Evolutionary conservation across 2,797 vertebrate genomes (phyloP), one percentile per base, ranked within the genome.

Genomic region (Clarias laeviceps): DNA sequence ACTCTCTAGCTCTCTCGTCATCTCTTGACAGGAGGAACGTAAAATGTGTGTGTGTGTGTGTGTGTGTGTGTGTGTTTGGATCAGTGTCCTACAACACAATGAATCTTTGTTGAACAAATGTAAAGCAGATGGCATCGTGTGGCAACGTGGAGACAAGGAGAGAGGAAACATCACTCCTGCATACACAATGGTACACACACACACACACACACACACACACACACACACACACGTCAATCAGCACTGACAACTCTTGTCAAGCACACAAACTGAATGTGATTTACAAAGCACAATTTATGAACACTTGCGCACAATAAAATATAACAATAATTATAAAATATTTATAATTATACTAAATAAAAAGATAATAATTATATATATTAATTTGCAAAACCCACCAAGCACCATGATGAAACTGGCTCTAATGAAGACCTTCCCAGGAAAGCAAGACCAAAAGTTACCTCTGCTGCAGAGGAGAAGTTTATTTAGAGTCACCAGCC

Each of bases 81-180:
- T 95, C 94, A 93, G 93, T 95, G 94, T 95, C 94, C 94, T 91
- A 91, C 91, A 93, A 93, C 94, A 95, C 94, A 96, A 95, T 95
- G 94, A 94, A 95, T 95, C 94, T 95, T 95, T 96, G 95, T 95
- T 95, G 93, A 95, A 95, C 93, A 95, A 96, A 95, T 94, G 94
- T 93, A 95, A 95, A 95, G 94, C 94, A 95, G 94, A 95, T 95
- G 95, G 94, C 94, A 94, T 92, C 84, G 90, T 93, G 93, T 87
- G 82, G 76, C 73, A 83, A 81, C 70, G 66, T 85, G 88, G 91
- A 91, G 88, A 56, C 82, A n/a, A 80, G 68, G 50, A 59, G 56
- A 78, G 29, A 77, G 68, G 5, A 68, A 65, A 70, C 34, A 69
- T 87, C 73, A 66, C 83, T 87, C 72, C 64, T 14, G 69, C 80